Percentiles rank a stretch among this genome's conserved stretches.
Conservation (phyloP, 2,113 vertebrate genomes). For the Hyperopisus bebe region DNA sequence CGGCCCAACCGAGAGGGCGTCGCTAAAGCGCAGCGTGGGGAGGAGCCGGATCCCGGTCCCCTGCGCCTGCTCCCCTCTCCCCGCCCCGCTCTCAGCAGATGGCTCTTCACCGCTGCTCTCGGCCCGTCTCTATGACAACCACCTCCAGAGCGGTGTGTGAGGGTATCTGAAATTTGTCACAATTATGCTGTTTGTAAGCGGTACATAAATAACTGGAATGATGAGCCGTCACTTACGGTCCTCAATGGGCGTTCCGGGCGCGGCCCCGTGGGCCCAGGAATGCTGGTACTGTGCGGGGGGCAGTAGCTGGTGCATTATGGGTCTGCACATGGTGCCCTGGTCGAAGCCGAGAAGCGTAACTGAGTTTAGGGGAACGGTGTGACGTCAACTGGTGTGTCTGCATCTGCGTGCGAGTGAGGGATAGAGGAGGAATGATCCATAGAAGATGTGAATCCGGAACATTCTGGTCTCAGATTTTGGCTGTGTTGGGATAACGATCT, state of each 20-base stretch:
- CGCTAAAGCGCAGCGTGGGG: neutral
- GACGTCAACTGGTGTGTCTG: neutral
- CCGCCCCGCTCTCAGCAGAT: neutral
- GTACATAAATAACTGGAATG: neutral
- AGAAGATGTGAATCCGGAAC: neutral
- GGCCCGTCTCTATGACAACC: constrained; percentile 3
- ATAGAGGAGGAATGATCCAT: neutral
- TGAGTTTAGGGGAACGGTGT: neutral
- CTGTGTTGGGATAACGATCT: neutral
- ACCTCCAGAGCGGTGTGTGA: neutral
- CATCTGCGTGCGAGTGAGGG: neutral
- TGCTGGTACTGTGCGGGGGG: neutral
- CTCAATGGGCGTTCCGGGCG: neutral
- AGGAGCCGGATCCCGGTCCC: too few relatives aligned
- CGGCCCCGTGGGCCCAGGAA: neutral
- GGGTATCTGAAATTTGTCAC: neutral
- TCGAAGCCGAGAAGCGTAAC: neutral
- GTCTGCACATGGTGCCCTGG: neutral
- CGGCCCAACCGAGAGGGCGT: too few relatives aligned
- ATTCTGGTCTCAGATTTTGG: neutral
- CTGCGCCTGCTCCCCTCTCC: neutral
- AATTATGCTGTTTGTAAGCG: neutral
- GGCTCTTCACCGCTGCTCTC: neutral
- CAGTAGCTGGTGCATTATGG: neutral
- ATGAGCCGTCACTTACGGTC: neutral